phyloP scores from a whole-genome alignment of 2,113 vertebrate genomes.

The cat (Felis catus) region DNA sequence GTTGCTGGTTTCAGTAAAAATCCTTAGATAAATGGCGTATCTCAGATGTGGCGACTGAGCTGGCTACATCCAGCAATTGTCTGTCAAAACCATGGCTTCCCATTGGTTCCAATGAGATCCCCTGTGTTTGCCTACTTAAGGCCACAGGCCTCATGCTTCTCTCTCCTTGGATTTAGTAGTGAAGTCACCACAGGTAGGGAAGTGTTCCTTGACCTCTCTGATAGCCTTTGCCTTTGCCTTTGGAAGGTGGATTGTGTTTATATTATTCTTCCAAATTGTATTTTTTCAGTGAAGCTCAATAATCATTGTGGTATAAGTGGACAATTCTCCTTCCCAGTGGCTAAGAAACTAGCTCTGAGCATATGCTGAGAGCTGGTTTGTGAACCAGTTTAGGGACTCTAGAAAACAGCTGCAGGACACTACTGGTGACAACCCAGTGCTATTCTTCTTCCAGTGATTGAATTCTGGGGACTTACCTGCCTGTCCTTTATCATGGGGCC shows the following conservation, averaged over 20 bases:
- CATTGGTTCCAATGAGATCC: background rate
- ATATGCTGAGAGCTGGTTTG: background rate
- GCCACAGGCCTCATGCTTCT: background rate
- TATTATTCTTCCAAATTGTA: constrained; percentile 30
- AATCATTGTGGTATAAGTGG: background rate
- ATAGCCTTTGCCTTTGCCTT: background rate
- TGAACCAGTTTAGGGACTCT: background rate
- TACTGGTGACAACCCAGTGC: background rate
- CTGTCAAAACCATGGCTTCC: background rate
- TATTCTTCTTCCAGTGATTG: background rate
- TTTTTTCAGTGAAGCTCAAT: constrained; percentile 37
- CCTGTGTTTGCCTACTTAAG: constrained; percentile 8
- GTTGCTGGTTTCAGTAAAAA: background rate
- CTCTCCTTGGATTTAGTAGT: background rate
- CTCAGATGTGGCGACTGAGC: background rate
- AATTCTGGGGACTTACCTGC: background rate
- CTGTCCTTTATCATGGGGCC: background rate
- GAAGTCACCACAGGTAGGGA: background rate
- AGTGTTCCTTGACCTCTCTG: constrained; percentile 4
- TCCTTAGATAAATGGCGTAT: background rate
- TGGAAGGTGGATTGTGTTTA: constrained; percentile 28
- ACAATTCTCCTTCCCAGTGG: background rate
- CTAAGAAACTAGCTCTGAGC: background rate
- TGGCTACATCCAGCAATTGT: constrained; percentile 57
- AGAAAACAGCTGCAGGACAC: background rate